A percentile compares a stretch with the other conserved stretches of the same genome.
Evolutionary conservation across 2,888 invertebrate species (phyloP).

Genomic region (Dynastes tityus): DNA sequence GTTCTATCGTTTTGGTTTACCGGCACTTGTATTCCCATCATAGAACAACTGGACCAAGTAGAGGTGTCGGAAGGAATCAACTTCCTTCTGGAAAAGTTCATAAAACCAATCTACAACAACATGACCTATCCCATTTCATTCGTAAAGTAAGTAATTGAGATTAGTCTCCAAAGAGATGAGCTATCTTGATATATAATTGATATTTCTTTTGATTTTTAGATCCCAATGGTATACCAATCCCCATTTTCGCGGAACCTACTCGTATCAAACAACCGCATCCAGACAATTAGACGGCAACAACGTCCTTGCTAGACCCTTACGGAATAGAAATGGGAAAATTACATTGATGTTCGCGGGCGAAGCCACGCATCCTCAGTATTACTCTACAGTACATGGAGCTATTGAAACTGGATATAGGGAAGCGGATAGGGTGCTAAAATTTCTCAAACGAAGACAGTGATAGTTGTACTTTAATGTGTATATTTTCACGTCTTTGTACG

Average conservation of each 20-base stretch:
- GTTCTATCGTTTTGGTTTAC: constrained; percentile 79
- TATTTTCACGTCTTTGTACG: not conserved
- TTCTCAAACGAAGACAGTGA: not conserved
- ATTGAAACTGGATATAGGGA: constrained; percentile 70
- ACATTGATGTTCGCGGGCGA: constrained; percentile 74
- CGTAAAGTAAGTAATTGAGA: constrained; percentile 61
- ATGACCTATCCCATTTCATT: constrained; percentile 70
- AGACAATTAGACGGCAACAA: constrained; percentile 45
- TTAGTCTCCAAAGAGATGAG: not conserved
- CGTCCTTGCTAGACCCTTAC: constrained; percentile 60
- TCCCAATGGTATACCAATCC: constrained; percentile 80
- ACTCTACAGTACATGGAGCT: constrained; percentile 71
- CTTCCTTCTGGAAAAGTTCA: constrained; percentile 72
- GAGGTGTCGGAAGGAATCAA: constrained; percentile 71
- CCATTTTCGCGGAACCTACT: constrained; percentile 70
- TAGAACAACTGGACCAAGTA: constrained; percentile 75
- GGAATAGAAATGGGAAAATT: constrained; percentile 69
- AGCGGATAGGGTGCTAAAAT: constrained; percentile 64
- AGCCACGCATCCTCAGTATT: constrained; percentile 69
- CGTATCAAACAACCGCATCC: constrained; percentile 54
- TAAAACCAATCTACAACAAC: constrained; percentile 69
- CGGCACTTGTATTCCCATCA: constrained; percentile 75
- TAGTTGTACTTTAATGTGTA: not conserved
- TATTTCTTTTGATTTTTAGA: constrained; percentile 66
- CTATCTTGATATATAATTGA: too few species aligned